Base-by-base conservation (phyloP, 2,888 invertebrate species). In the Cotesia congregata region DNA sequence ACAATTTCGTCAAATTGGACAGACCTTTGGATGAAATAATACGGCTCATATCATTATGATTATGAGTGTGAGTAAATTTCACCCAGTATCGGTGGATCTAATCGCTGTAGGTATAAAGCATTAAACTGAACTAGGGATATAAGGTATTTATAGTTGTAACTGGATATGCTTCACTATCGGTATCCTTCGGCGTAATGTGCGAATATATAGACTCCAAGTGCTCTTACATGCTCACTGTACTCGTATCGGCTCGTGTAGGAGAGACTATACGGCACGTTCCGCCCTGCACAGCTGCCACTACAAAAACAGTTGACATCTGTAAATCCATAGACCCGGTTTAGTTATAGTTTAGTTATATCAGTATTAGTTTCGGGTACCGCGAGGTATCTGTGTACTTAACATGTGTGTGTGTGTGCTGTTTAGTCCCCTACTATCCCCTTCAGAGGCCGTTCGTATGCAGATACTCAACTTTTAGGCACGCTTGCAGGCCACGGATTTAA, bases 301-400 rank as follows among this genome's bases (percentile, higher is more conserved):
- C 84, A 85, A 86, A 85, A 86, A 86, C 86, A 85, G 84, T 86
- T 85, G 86, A 86, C 86, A 86, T 86, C 85, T 86, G 86, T 86
- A 86, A 86, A 86, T 86, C 85, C 82, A 77, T 79, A 68, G 77
- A 77, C 67, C 20, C 61, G 61, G 68, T 50, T 50, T 15, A 65
- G 17, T 60, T 17, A 67, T 70, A 64, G 65, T 72, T 30, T 30
- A 30, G 30, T 30, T 30, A 30, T 30, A 30, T 30, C 30, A 30
- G 30, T 4, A 30, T 30, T 30, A 30, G 30, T 30, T 30, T 30
- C 30, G 30, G 50, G 50, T 50, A 50, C 50, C 12, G 2, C 50
- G 50, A 30, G 30, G 30, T 30, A 30, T 30, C 3, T 50, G 72
- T 76, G 72, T 78, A 41, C 78, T 67, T 74, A 75, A 67, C 72